These are phyloP conservation scores for Apeira syringaria DNA, from an alignment of 2,888 invertebrate species.

Conservation along the genomic window DNA sequence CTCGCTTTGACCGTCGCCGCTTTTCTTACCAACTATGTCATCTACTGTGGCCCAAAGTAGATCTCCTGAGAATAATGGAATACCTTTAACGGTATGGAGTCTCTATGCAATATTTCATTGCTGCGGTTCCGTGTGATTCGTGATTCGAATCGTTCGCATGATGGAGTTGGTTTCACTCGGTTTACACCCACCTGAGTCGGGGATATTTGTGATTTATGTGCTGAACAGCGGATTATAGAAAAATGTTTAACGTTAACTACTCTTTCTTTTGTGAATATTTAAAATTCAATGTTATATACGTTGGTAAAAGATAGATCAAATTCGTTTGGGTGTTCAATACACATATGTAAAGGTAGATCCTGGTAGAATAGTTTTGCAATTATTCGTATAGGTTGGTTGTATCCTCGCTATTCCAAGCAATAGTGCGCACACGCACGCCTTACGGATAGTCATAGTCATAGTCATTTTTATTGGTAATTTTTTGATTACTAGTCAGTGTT, in stretches of 20 bases:
- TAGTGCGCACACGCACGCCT: too few species aligned
- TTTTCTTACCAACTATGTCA: conserved; percentile 3
- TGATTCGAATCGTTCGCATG: conserved; percentile 27
- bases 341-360: too few species aligned
- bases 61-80: conserved; percentile 56
- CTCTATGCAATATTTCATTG: conserved; percentile 53
- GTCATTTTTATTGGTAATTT: too few species aligned
- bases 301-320: too few species aligned
- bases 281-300: too few species aligned
- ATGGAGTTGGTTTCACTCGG: conserved; percentile 11
- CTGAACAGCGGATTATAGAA: background rate
- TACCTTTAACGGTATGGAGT: conserved; percentile 61
- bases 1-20: conserved; percentile 75
- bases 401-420: too few species aligned
- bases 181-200: conserved; percentile 5
- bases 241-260: background rate
- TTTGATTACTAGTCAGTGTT: too few species aligned
- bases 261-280: too few species aligned
- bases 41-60: conserved; percentile 27
- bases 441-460: too few species aligned
- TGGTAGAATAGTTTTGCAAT: too few species aligned
- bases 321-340: too few species aligned
- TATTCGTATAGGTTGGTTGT: too few species aligned
- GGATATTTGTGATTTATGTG: conserved; percentile 3
- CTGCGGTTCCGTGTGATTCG: conserved; percentile 31